phyloP scores from a whole-genome alignment of 2,888 invertebrate species.

The Trachelus troglodyta region DNA sequence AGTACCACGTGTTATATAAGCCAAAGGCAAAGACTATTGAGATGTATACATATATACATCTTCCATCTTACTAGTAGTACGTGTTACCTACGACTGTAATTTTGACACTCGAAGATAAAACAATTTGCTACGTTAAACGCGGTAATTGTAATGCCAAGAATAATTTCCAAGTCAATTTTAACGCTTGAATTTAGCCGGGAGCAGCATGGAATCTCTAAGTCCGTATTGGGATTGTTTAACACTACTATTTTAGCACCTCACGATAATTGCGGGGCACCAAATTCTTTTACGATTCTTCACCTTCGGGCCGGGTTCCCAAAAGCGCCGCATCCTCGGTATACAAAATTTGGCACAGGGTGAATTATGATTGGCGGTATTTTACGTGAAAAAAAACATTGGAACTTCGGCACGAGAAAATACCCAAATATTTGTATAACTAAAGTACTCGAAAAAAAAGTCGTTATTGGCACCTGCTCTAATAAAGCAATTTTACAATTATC shows the following conservation, averaged over 20 bases:
- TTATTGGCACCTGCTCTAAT: slow-evolving; percentile 54
- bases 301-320: slow-evolving; percentile 10
- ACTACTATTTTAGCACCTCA: slow-evolving; percentile 2
- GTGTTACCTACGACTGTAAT: slow-evolving; percentile 26
- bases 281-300: slow-evolving; percentile 35
- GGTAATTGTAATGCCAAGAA: slow-evolving; percentile 32
- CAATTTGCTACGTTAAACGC: slow-evolving; percentile 47
- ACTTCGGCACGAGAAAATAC: slow-evolving; percentile 1
- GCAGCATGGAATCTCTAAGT: neutral
- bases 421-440: slow-evolving; percentile 52
- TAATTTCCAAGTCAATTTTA: slow-evolving; percentile 32
- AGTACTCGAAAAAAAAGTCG: slow-evolving; percentile 22
- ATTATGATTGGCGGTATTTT: neutral
- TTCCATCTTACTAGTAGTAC: neutral
- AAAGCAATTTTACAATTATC: slow-evolving; percentile 57
- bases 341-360: neutral
- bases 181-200: neutral
- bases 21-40: neutral
- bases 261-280: slow-evolving; percentile 37
- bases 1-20: neutral
- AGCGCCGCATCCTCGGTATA: neutral
- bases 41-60: neutral
- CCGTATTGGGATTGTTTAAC: neutral
- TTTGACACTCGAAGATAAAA: slow-evolving; percentile 38
- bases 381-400: neutral